These are phyloP conservation scores for Halocynthia roretzi DNA, from an alignment of 23 tunicate species.

Conservation along the genomic window DNA sequence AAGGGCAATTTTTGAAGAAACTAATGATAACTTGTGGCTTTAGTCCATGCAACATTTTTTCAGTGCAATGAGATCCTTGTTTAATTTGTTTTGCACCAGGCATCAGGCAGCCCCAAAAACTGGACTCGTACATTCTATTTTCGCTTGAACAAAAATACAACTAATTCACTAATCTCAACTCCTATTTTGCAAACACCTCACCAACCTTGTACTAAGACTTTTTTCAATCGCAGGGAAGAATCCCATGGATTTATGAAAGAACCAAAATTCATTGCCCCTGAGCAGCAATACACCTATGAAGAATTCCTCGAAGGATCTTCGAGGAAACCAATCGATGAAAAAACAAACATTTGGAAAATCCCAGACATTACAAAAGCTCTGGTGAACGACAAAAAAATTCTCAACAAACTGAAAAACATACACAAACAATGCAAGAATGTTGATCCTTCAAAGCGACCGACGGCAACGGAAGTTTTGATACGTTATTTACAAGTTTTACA, in stretches of 20 bases:
- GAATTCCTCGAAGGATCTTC: constrained; percentile 9
- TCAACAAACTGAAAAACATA: constrained; percentile 10
- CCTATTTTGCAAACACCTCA: neutral
- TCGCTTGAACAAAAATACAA: neutral
- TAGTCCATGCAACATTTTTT: no score
- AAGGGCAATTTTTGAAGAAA: no score
- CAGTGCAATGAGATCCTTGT: no score
- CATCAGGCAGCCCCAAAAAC: no score
- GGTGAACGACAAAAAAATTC: constrained; percentile 6
- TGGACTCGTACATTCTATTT: neutral
- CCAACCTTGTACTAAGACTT: neutral
- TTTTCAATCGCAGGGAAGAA: constrained; percentile 20
- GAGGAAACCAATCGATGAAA: constrained; percentile 26
- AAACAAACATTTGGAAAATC: constrained; percentile 74
- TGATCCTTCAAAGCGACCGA: constrained; percentile 24
- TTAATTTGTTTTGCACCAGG: no score
- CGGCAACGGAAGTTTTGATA: constrained; percentile 34
- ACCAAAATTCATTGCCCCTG: constrained; percentile 60
- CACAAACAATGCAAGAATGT: constrained; percentile 36
- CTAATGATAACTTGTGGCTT: no score
- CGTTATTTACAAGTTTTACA: constrained; percentile 26
- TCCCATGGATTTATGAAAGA: constrained; percentile 9
- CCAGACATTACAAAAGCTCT: constrained; percentile 38
- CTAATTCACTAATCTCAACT: neutral
- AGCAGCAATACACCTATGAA: constrained; percentile 46